Base-by-base conservation (phyloP, 2,797 vertebrate species). In the Eulemur albifrons region DNA sequence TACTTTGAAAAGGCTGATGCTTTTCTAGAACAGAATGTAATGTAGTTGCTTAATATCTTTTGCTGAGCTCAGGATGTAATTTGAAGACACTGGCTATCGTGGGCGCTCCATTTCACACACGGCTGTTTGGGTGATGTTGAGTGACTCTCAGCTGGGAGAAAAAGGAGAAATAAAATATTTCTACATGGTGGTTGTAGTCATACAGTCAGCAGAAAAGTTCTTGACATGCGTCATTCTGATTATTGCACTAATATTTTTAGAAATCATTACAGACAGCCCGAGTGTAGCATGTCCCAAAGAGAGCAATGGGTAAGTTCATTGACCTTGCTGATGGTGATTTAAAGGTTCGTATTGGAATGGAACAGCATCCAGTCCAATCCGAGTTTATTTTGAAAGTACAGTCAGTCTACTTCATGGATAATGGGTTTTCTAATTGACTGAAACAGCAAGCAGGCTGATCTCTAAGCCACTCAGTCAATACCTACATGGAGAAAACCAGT, bases 341-440 rank as follows among this genome's bases (percentile, higher is more conserved):
- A 95, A 97, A 96, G 95, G 95, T 97, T 94, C 0, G 0, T 87
- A 75, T 96, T 97, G 95, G 54, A 96, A 89, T 38, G 94, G 50
- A 95, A 93, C 17, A 96, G 57, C 86, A 92, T 94, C 76, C 79
- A 85, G 91, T 87, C 93, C 30, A 92, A 63, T 61, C 50, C 75
- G 79, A 94, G 96, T 97, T 98, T 97, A 97, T 97, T 98, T 97
- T 97, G 88, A 98, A 97, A 96, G 96, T 93, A 93, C 88, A 97
- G 96, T 92, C 94, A 96, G 93, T 96, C 84, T 8, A 59, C 96
- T 97, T 97, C 96, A 97, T 97, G 96, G 96, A 88, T 97, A 97
- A 98, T 95, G 91, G 96, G 81, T 89, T 97, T 97, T 97, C 97
- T 97, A 97, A 98, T 97, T 84, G 97, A 97, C 97, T 97, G 96